Base-by-base conservation (phyloP, 2,888 invertebrate species). In the Eupithecia centaureata region DNA sequence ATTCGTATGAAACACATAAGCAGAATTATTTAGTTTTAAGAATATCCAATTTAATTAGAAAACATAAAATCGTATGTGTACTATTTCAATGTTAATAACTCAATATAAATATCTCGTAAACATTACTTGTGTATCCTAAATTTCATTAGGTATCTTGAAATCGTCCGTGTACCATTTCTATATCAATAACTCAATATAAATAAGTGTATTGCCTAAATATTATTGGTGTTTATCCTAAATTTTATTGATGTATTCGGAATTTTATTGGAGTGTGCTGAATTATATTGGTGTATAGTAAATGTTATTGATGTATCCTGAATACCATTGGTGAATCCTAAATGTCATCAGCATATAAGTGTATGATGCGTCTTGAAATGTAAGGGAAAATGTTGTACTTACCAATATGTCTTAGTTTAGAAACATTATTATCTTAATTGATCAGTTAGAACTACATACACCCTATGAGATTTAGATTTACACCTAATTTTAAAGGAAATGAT, bases 321-420 rank as follows among this genome's bases (percentile, higher is more conserved):
- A 3, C 18, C 8, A 18, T 42, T 18, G 18, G 18, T 18, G 18
- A 18, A 42, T 18, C n/a, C 7, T 42, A 2, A 18, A 42, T 42
- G 18, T 18, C 8, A 10, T 47, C n/a, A n/a, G n/a, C n/a, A n/a
- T n/a, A n/a, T n/a, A 42, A 18, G 42, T 22, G 22, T 47, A 18
- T 47, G 22, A 47, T 22, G 25, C 7, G 15, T 52, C 27, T 13
- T 2, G 5, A 52, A 52, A 52, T 52, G 52, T 52, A 52, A 15
- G 27, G 51, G 7, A 52, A 27, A 52, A 52, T 52, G 27, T 27
- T 52, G 27, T 52, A 52, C 27, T 52, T 52, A 52, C 15, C 27
- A 27, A 15, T 25, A 15, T 52, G 15, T 52, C 13, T 13, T 27
- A 27, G 27, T 4, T 47, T 12, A 22, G 5, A 2, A 10, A 3